Evolutionary conservation across 2,797 vertebrate genomes (phyloP).

Genomic region (Perodicticus potto): DNA sequence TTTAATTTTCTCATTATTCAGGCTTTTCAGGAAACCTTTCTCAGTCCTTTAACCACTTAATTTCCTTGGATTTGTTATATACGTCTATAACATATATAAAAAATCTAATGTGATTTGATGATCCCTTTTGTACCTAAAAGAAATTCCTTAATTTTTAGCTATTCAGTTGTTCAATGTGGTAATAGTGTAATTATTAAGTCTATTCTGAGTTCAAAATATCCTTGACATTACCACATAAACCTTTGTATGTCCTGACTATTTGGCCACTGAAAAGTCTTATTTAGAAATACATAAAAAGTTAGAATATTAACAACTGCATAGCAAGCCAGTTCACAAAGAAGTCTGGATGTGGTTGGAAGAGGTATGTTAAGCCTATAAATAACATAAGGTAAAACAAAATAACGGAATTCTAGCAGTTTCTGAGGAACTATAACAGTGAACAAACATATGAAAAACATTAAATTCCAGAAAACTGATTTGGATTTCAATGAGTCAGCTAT

Average conservation of each 20-base stretch:
- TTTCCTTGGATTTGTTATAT: constrained; percentile 19
- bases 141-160: constrained; percentile 38
- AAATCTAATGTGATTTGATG: constrained; percentile 29
- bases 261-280: constrained; percentile 95
- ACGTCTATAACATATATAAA: constrained; percentile 10
- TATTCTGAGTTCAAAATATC: constrained; percentile 51
- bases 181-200: constrained; percentile 64
- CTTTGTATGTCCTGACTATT: constrained; percentile 92
- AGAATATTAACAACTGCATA: constrained; percentile 91
- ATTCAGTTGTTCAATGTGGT: constrained; percentile 10
- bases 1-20: constrained; percentile 36
- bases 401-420: constrained; percentile 97
- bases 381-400: constrained; percentile 97
- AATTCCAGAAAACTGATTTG: constrained; percentile 94
- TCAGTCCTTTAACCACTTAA: constrained; percentile 46
- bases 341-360: constrained; percentile 90
- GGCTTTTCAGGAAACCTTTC: constrained; percentile 29
- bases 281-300: constrained; percentile 94
- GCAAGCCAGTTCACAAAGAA: constrained; percentile 91
- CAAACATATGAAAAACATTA: constrained; percentile 93
- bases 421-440: constrained; percentile 93
- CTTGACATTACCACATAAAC: constrained; percentile 95
- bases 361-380: constrained; percentile 96
- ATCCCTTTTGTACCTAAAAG: constrained; percentile 8
- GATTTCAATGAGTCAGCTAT: constrained; percentile 93